Evolutionary conservation across 35 echinoderm and acorn worm genomes (phyloP), one percentile per base, ranked within the genome.

Genomic region (Stichopus chloronotus): DNA sequence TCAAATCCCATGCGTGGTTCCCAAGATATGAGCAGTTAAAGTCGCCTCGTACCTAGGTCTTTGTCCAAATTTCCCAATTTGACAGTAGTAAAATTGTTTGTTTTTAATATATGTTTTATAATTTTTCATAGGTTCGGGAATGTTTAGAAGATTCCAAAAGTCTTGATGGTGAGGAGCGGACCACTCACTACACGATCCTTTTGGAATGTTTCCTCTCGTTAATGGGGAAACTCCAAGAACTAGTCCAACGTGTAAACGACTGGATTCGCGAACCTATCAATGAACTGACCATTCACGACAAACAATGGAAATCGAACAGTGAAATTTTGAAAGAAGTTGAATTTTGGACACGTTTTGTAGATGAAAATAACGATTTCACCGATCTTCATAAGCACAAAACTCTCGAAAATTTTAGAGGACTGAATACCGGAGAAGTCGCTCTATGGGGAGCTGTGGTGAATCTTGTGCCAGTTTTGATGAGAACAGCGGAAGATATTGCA

Each of bases 361-460:
- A 96, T 72, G 97, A 99, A 92, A 92, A 96, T 65, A 99, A 93
- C 59, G 92, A 99, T 72, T 99, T 99, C 59, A 92, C 81, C 52
- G 97, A 99, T n/a, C 84, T 99, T 19, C 93, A 95, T 82, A 87
- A 95, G 56, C 78, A 95, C 77, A 96, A 94, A 82, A 99, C 97
- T 30, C 71, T 96, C 53, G 97, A 99, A 72, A 92, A 96, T 43
- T 96, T 96, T 78, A 93, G 97, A 11, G 97, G 97, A 23, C 81
- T 99, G 63, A 96, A 99, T 55, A 94, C 93, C 7, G 97, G 97
- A 19, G 97, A 99, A 78, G 95, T 96, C 8, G 60, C 95, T 22
- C 17, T 95, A 0, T 99, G 95, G 95, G 97, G 97, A 7, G 97
- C 97, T 13, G 97, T 99, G 59, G 88, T 99, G 5, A 99, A 99